Evolutionary conservation across 2,113 vertebrate genomes (phyloP), one percentile per base, ranked within the genome.

Genomic region (Microtus montanus): DNA sequence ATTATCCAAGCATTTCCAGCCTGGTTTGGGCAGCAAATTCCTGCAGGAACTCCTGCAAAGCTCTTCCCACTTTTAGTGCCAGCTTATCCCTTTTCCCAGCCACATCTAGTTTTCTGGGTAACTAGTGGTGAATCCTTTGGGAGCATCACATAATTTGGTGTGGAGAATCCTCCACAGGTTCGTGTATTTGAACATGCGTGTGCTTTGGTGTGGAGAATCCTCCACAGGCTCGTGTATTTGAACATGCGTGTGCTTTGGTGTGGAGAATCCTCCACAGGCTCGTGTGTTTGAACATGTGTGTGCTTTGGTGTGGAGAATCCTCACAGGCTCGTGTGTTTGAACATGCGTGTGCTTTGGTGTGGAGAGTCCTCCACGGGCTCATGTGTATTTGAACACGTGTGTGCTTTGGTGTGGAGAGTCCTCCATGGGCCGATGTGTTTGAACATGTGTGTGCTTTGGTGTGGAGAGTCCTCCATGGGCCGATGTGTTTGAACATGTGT

Each of bases 341-440:
- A 14, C 2, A 1, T 12, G 5, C 20, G 41, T 17, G 44, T 44
- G 5, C 5, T 73, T 30, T 73, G 35, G n/a, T 73, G 86, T 28
- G 24, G 5, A 58, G 14, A 73, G 4, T 17, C 44, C 30, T 49
- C 5, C 35, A 35, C 0, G 2, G 9, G 26, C 14, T 15, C 2
- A 6, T 44, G 2, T 68, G 66, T 35, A 33, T 14, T 33, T 33
- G 28, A 33, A 14, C 13, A 33, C 33, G 64, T 13, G 19, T 11
- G 5, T 71, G 38, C 22, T 38, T 38, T 73, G 22, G 15, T 73
- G 85, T 28, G 22, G 26, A 54, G 14, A 73, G 1, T 17, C 44
- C 41, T 49, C n/a, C 33, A 35, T 0, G 0, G 8, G 24, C 13
- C 5, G 13, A 0, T 26, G 44, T 35, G 15, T 6, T 33, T 33